These are phyloP conservation scores for Leptocoma aspasia DNA, from an alignment of 2,113 vertebrate genomes.

Conservation along the genomic window DNA sequence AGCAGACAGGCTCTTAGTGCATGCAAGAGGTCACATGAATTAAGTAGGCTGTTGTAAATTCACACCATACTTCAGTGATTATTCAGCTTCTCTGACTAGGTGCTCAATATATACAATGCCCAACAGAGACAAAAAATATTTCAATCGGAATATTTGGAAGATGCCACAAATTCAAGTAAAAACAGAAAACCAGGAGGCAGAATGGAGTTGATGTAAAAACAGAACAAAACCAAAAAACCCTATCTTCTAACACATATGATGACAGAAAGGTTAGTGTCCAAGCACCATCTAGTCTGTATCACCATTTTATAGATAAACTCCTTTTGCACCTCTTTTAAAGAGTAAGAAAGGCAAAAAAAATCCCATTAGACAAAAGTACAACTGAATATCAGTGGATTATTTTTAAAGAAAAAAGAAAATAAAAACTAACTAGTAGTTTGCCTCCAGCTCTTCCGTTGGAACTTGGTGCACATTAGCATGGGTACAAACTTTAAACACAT, in stretches of 20 bases:
- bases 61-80: not conserved
- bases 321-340: not conserved
- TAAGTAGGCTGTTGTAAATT: conserved; percentile 2
- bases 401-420: not conserved
- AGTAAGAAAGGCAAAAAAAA: not conserved
- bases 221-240: not conserved
- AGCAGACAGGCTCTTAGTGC: not conserved
- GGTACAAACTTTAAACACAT: not conserved
- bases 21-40: conserved; percentile 13
- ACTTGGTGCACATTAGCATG: not conserved
- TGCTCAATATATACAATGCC: not conserved
- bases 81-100: not conserved
- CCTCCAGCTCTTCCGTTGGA: not conserved
- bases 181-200: not conserved
- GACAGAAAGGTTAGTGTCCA: not conserved
- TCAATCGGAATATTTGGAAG: not conserved
- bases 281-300: not conserved
- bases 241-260: rapidly evolving
- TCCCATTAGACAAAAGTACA: not conserved
- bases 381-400: not conserved
- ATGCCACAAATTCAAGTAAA: not conserved
- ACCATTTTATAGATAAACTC: not conserved
- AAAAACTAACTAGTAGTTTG: not conserved
- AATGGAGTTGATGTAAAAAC: not conserved
- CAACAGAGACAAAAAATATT: not conserved